Percentiles rank a stretch among this genome's conserved stretches.
phyloP scores from a whole-genome alignment of 2,113 vertebrate species.

The Hypanus sabinus region DNA sequence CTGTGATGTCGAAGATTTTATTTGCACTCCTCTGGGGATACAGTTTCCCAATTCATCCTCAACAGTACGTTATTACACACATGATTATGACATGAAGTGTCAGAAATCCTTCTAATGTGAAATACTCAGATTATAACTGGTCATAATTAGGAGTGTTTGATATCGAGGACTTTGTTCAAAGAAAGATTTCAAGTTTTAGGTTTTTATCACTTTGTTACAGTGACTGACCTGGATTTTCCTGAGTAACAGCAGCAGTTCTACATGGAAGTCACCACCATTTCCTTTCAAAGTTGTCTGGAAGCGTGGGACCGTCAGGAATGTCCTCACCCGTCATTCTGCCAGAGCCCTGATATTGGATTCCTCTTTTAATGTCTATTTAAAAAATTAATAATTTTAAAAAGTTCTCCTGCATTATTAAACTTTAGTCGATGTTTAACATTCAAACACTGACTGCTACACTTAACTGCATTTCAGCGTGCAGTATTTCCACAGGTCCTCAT shows the following conservation, averaged over 20 bases:
- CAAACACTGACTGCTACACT: no score
- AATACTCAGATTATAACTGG: background rate
- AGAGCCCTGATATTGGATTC: no score
- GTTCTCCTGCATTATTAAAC: no score
- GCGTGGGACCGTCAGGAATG: no score
- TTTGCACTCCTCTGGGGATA: background rate
- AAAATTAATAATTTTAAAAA: no score
- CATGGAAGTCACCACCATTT: constrained; percentile 38
- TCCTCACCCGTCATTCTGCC: no score
- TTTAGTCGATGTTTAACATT: no score
- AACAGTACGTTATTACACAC: background rate
- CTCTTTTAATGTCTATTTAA: no score
- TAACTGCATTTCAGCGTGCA: no score
- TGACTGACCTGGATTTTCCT: constrained; percentile 30
- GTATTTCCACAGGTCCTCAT: no score
- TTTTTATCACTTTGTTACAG: constrained; percentile 39
- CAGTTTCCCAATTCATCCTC: background rate
- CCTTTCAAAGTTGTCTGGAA: no score
- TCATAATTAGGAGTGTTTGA: background rate
- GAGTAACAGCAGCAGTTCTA: constrained; percentile 39
- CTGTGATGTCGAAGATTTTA: background rate
- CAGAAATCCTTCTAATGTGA: background rate
- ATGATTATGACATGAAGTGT: background rate
- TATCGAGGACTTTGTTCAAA: background rate
- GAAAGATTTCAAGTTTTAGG: constrained; percentile 9